Base-by-base conservation (phyloP, 2,888 invertebrate species). In the Lasioglossum pauxillum region DNA sequence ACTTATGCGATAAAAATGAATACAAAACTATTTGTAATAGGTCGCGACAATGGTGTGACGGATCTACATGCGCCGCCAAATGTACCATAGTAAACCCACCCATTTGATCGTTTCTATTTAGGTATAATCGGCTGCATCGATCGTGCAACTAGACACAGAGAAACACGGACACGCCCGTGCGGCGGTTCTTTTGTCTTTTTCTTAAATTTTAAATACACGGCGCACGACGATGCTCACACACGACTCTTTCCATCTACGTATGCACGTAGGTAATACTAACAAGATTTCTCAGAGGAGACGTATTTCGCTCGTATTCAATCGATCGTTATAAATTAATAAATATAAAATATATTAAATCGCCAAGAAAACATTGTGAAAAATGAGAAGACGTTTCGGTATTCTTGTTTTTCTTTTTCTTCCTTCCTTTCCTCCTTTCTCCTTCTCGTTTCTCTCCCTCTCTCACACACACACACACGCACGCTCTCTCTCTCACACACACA, bases 381-480 rank as follows among this genome's bases (percentile, higher is more conserved):
- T 85, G 85, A 90, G 87, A 90, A 84, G 91, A 91, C 88, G 83
- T 92, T 93, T 93, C 93, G 92, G 91, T 93, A 93, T 91, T 89
- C 88, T 82, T 80, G 85, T 60, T 86, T 85, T 87, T 82, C 83
- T 46, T 19, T 27, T 23, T 69, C 38, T 38, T 69, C 12, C 23
- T 35, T 38, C 19, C 38, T 3, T 38, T 38, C 10, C 69, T 23
- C n/a, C 57, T n/a, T 57, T 53, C 53, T 53, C 53, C 23, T 53
- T 53, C 53, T 23, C 49, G 46, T 46, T 46, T 53, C 49, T 23
- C 49, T 53, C 49, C 23, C 49, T 53, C 53, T 53, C 53, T 23
- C 53, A 8, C 53, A 53, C 53, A 53, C 23, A 23, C 53, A 23
- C 53, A 53, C 53, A 53, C 23, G 53, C 53, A 53, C 2, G 19